Base-by-base conservation (phyloP, 2,113 vertebrate genomes). In the Canis aureus region DNA sequence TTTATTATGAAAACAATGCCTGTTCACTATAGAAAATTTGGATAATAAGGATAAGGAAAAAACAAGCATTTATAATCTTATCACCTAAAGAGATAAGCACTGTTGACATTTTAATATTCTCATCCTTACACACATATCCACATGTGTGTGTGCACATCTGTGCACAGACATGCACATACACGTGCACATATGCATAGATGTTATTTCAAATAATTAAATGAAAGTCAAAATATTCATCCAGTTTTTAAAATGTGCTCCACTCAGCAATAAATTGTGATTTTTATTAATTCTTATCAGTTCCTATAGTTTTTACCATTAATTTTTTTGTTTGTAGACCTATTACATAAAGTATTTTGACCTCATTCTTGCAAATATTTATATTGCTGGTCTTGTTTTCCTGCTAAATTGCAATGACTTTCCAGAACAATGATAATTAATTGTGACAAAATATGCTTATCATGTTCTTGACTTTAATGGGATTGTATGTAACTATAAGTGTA, bases 91-190 rank as follows among this genome's bases (percentile, higher is more conserved):
- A 91, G 32, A 81, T 60, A 79, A 67, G 9, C 5, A 12, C 7
- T 22, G 17, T 86, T 95, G 80, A 74, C 12, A 87, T 86, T 79
- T 86, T 96, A 38, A 81, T 94, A 82, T 51, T 81, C 25, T 96
- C 32, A 80, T 86, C 15, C 11, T 78, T 29, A 35, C 0, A 23
- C 27, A 57, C 7, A 17, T 27, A 27, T 57, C n/a, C 3, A 59
- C 27, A 29, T 55, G 25, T 29, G 7, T n/a, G 51, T 66, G 1
- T 22, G 19, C 23, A 9, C 53, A 49, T n/a, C 27, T 66, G 1
- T 22, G 19, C 23, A 9, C 53, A 49, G 1, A 35, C 19, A 7
- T 38, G 4, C 11, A 5, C 35, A 49, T 73, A 91, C 15, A 76
- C 9, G 8, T 2, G 25, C 17, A 82, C 55, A 80, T n/a, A 71